Conservation (phyloP, 1,140 invertebrate genomes). For the Lucilia sericata region DNA sequence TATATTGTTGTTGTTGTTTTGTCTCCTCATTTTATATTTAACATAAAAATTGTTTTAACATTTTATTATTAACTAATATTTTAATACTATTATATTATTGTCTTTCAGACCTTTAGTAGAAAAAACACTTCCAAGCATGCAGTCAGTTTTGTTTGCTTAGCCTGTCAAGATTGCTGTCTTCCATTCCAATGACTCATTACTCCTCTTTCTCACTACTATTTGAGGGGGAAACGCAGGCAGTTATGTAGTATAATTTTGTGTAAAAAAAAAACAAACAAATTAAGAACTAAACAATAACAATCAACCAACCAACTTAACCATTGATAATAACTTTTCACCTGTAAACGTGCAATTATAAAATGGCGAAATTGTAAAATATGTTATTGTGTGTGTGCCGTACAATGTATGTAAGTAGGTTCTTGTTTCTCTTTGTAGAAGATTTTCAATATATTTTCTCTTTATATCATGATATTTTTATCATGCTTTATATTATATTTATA, state of each 20-base stretch:
- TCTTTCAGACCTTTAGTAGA: conserved; percentile 9
- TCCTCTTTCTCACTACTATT: neutral
- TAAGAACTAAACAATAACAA: too few species aligned
- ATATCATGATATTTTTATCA: too few species aligned
- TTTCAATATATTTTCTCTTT: too few species aligned
- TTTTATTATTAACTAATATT: neutral
- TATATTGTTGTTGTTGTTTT: neutral
- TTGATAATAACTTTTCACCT: neutral
- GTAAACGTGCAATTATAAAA: conserved; percentile 2
- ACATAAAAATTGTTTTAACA: conserved; percentile 19
- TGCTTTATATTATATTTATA: too few species aligned
- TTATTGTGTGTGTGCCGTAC: neutral
- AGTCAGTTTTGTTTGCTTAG: conserved; percentile 5
- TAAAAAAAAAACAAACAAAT: neutral
- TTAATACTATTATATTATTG: conserved; percentile 9
- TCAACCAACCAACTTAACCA: neutral
- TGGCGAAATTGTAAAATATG: neutral
- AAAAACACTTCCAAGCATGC: conserved; percentile 13
- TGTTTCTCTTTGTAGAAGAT: too few species aligned
- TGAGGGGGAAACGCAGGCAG: neutral
- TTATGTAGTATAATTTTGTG: neutral
- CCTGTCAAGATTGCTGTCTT: conserved; percentile 1
- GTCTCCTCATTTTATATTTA: neutral
- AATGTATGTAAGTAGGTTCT: neutral
- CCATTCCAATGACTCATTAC: neutral